A percentile compares a stretch with the other conserved stretches of the same genome.
Evolutionary conservation across 2,113 vertebrate genomes (phyloP).

Genomic region (Alexandromys fortis): DNA sequence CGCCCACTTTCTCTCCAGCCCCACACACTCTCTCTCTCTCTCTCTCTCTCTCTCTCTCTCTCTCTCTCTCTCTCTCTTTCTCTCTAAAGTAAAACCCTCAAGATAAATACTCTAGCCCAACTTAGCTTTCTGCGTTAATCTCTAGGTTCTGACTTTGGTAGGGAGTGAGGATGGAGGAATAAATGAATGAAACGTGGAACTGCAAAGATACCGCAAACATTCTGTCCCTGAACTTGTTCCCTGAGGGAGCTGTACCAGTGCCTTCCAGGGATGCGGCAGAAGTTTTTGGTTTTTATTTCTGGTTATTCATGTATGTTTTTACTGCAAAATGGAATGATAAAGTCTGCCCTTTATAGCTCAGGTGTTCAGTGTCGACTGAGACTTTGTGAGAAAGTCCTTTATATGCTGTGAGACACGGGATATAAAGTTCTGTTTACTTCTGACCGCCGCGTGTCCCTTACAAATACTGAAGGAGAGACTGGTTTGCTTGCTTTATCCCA

Average conservation of each 20-base stretch:
- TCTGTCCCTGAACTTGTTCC: background rate
- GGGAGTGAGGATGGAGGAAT: too few relatives aligned
- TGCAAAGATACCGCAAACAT: background rate
- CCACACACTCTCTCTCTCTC: background rate
- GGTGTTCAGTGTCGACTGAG: background rate
- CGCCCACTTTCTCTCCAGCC: background rate
- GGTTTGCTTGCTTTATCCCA: background rate
- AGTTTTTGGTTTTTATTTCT: conserved; percentile 1
- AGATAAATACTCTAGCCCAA: background rate
- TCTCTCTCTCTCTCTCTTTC: background rate
- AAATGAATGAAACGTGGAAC: background rate
- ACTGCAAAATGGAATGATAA: conserved; percentile 32
- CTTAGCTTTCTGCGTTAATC: background rate
- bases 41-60: too few relatives aligned
- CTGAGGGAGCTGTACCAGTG: background rate
- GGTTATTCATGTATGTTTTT: conserved; percentile 22
- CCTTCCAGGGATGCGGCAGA: conserved; percentile 19
- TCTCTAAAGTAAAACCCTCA: conserved; percentile 34
- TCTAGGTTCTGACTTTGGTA: background rate
- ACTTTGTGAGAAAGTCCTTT: background rate
- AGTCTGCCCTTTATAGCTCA: conserved; percentile 15
- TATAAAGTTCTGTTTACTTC: background rate
- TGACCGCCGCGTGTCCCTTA: background rate
- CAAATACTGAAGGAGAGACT: background rate
- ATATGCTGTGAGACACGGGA: background rate